Conservation (phyloP, 1,140 invertebrate species). For the Drosophila micromelanica region DNA sequence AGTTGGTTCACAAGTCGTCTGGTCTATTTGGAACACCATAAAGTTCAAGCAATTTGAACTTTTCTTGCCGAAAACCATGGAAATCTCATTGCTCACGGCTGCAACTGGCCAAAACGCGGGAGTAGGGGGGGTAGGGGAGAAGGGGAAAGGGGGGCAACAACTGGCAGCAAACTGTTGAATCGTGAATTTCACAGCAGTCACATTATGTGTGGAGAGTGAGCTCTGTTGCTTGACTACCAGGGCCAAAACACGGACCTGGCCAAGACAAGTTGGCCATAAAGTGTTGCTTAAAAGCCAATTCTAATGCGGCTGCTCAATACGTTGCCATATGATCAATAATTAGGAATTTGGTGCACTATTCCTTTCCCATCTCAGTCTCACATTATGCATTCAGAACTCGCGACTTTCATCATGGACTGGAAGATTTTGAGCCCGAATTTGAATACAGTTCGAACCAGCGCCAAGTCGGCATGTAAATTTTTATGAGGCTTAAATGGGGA, state of each 20-base stretch:
- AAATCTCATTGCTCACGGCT: slow-evolving; percentile 48
- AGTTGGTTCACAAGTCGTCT: slow-evolving; percentile 36
- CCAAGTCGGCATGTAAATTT: slow-evolving; percentile 13
- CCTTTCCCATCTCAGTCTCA: background rate
- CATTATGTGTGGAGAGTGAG: slow-evolving; percentile 50
- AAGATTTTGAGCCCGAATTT: background rate
- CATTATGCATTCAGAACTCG: background rate
- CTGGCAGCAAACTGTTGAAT: slow-evolving; percentile 64
- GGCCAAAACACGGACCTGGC: slow-evolving; percentile 14
- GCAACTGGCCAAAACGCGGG: slow-evolving; percentile 38
- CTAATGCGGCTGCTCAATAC: slow-evolving; percentile 20
- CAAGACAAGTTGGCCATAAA: slow-evolving; percentile 35
- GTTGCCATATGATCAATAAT: slow-evolving; percentile 45
- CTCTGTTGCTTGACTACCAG: background rate
- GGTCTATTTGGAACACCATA: slow-evolving; percentile 78
- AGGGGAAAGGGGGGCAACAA: background rate
- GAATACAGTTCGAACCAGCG: slow-evolving; percentile 1
- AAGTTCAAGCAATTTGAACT: slow-evolving; percentile 80
- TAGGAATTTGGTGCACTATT: slow-evolving; percentile 14
- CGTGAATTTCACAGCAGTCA: slow-evolving; percentile 80
- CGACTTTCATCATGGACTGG: slow-evolving; percentile 5
- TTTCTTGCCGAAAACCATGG: slow-evolving; percentile 57
- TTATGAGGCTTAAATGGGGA: background rate
- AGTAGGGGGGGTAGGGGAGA: background rate
- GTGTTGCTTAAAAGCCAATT: slow-evolving; percentile 20